phyloP scores from a whole-genome alignment of 2,888 invertebrate genomes.

The Hypena proboscidalis region DNA sequence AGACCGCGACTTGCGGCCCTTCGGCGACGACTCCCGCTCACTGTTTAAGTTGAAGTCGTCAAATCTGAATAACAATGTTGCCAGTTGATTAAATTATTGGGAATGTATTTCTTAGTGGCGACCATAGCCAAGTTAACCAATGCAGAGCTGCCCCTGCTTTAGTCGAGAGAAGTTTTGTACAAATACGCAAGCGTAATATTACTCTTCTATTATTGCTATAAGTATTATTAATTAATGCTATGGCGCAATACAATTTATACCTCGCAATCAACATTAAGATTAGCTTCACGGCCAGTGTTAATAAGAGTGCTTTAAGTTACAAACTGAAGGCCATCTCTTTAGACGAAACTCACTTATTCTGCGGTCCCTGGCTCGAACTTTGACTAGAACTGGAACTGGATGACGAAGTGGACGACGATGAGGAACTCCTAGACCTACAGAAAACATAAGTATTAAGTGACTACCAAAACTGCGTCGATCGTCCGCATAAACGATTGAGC shows the following conservation, averaged over 20 bases:
- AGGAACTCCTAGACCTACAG: constrained; percentile 73
- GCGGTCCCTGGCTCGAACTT: constrained; percentile 67
- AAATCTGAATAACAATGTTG: constrained; percentile 58
- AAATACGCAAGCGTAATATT: too few species aligned
- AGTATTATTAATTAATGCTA: too few species aligned
- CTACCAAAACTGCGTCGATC: not conserved
- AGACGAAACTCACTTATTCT: constrained; percentile 68
- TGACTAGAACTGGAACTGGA: constrained; percentile 81
- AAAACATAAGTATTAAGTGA: not conserved
- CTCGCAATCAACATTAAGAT: too few species aligned
- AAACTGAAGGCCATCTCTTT: not conserved
- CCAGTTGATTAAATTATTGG: not conserved
- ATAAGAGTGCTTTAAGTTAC: not conserved
- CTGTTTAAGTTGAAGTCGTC: constrained; percentile 83
- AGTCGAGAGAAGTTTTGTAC: too few species aligned
- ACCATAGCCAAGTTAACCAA: too few species aligned
- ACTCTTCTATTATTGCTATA: too few species aligned
- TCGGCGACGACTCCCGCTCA: constrained; percentile 76
- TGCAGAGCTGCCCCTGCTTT: too few species aligned
- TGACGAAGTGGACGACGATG: constrained; percentile 76
- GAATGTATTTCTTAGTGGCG: too few species aligned
- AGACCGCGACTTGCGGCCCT: constrained; percentile 61
- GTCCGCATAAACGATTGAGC: too few species aligned
- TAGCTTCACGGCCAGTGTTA: too few species aligned
- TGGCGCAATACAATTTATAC: too few species aligned